These are phyloP conservation scores for Cyphomyrus plagiostoma DNA, from an alignment of 2,113 vertebrate species.

Conservation along the genomic window DNA sequence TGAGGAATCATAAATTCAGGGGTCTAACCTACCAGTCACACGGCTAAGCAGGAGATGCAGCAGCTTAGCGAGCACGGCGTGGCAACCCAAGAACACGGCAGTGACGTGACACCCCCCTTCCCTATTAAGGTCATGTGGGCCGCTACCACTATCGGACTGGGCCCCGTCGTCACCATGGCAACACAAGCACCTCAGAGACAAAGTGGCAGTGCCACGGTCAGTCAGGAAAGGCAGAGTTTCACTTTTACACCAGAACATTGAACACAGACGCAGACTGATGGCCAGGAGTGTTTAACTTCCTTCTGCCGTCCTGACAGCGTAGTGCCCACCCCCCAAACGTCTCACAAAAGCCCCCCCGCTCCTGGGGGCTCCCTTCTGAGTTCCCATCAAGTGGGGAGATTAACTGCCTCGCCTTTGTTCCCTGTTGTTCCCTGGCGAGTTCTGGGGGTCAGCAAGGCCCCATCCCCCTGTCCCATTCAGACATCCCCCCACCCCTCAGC, in stretches of 20 bases:
- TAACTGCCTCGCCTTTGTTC: not conserved
- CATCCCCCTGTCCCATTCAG: not conserved
- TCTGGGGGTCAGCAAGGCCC: not conserved
- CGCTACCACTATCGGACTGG: not conserved
- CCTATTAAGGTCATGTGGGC: not conserved
- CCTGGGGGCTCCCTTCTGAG: not conserved
- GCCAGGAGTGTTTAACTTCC: not conserved
- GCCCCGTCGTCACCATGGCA: not conserved
- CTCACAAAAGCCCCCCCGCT: not conserved
- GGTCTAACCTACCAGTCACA: not conserved
- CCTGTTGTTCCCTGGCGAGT: not conserved
- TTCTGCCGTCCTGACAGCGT: not conserved
- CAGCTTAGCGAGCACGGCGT: not conserved
- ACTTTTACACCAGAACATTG: not conserved
- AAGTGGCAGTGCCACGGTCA: not conserved
- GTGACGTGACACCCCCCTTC: not conserved
- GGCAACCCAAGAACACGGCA: not conserved
- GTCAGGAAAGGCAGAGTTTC: not conserved
- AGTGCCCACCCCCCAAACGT: not conserved
- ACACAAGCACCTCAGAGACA: not conserved
- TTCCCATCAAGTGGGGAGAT: not conserved
- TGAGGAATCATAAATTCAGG: not conserved
- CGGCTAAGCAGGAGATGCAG: not conserved
- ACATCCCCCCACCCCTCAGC: not conserved
- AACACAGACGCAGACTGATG: not conserved